Conservation (phyloP, 2,888 invertebrate genomes). For the Proisotoma minuta region DNA sequence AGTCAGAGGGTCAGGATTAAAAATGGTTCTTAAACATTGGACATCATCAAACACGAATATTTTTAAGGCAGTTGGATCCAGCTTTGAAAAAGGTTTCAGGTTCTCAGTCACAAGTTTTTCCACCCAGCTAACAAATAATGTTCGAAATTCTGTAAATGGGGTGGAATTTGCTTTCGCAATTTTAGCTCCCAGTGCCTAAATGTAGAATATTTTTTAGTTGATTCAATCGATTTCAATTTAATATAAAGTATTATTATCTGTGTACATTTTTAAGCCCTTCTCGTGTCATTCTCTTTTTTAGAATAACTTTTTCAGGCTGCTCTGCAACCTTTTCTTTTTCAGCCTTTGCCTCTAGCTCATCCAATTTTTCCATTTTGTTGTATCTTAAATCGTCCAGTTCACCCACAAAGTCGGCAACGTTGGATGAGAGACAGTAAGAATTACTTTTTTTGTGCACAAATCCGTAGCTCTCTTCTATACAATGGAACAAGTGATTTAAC, state of each 20-base stretch:
- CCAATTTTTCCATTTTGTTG: slow-evolving; percentile 2
- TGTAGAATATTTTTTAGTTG: not conserved
- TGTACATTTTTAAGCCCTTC: slow-evolving; percentile 9
- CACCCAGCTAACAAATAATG: too few relatives aligned
- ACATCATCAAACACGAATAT: not conserved
- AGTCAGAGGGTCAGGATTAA: not conserved
- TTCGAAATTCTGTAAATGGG: too few relatives aligned
- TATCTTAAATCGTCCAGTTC: slow-evolving; percentile 4
- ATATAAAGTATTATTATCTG: too few relatives aligned
- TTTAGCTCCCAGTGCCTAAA: not conserved
- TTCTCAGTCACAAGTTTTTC: too few relatives aligned
- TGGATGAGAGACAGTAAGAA: not conserved
- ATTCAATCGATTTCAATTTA: too few relatives aligned
- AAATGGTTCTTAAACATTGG: not conserved
- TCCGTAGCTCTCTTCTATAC: too few relatives aligned
- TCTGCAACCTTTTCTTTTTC: not conserved
- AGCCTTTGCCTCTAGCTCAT: slow-evolving; percentile 11
- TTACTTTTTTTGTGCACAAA: not conserved
- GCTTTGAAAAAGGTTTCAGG: too few relatives aligned
- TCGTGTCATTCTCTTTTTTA: not conserved
- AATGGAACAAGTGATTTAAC: too few relatives aligned
- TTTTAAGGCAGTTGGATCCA: not conserved
- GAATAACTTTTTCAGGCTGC: not conserved
- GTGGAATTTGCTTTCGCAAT: too few relatives aligned
- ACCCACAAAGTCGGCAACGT: not conserved